phyloP scores from a whole-genome alignment of 2,113 vertebrate genomes.

The Phalacrocorax carbo region DNA sequence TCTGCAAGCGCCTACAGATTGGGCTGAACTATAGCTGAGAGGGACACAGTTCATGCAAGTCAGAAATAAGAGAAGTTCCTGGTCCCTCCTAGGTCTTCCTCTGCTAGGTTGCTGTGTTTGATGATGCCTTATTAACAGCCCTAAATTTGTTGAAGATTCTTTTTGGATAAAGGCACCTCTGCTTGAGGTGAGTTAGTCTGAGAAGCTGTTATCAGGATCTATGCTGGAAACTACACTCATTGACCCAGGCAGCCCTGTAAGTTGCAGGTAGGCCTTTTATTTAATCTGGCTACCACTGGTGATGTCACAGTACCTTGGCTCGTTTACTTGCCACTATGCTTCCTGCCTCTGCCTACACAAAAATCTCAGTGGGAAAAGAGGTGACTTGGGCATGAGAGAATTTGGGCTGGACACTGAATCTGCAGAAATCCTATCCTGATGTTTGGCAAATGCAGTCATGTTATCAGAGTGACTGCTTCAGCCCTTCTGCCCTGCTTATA shows the following conservation, averaged over 20 bases:
- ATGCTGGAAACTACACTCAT: neutral
- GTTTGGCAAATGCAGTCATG: neutral
- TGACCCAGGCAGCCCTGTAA: neutral
- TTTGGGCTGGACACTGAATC: neutral
- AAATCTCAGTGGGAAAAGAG: neutral
- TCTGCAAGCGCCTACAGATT: neutral
- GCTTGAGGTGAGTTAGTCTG: neutral
- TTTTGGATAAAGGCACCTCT: neutral
- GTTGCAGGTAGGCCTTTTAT: neutral
- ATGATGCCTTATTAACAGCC: neutral
- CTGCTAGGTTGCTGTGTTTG: neutral
- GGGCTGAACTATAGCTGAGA: neutral
- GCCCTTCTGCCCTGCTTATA: neutral
- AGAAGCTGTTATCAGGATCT: neutral
- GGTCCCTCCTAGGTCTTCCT: neutral
- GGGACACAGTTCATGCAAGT: neutral
- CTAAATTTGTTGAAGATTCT: neutral
- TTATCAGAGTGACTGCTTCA: neutral
- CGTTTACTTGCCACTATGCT: neutral
- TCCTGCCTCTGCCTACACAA: neutral
- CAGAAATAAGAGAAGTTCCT: neutral
- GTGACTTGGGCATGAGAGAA: neutral
- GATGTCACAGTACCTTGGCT: neutral
- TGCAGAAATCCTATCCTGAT: neutral
- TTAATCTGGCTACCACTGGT: neutral